Base-by-base conservation (phyloP, 2,797 vertebrate species). In the Acipenser oxyrinchus region DNA sequence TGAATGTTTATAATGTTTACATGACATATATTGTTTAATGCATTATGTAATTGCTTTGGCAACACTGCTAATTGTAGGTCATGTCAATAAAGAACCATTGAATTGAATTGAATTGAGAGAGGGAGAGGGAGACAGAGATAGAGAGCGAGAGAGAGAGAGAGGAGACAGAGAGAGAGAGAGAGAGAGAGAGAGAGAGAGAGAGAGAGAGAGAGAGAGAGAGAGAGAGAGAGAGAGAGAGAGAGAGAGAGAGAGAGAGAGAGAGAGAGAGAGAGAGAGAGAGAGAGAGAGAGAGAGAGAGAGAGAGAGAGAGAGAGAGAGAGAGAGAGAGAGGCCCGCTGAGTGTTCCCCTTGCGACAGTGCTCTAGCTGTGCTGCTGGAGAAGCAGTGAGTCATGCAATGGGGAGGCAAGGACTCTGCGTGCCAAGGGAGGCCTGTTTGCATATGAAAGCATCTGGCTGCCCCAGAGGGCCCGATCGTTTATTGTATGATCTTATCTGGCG, bases 401-500 rank as follows among this genome's bases (percentile, higher is more conserved):
- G 52, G 62, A 23, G 6, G 49, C 53, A 58, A 52, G 49, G 69
- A 8, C 18, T 10, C 49, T 48, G 10, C 52, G 6, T 49, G 64
- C 66, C 18, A 66, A 10, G 1, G 63, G 48, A 65, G 82, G 81
- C 81, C 83, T 85, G 83, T 89, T 92, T 89, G 91, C 83, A 79
- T 78, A 68, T 73, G 81, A 81, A 78, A 79, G 82, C 72, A 64
- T 79, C 75, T 50, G 70, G 78, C 76, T 73, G 79, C 91, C 87
- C 86, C 63, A 78, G 86, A 85, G 86, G 82, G 87, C 88, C 82
- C 75, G 79, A 82, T 83, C 83, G 84, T 83, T 84, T 84, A 79
- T 82, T 86, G 86, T 84, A 75, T 86, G 84, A 86, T 85, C 81
- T 90, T 90, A 88, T 90, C 89, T 89, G 90, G 89, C 90, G 79